Evolutionary conservation across 2,888 invertebrate species (phyloP).

Genomic region (Diplolepis rosae): DNA sequence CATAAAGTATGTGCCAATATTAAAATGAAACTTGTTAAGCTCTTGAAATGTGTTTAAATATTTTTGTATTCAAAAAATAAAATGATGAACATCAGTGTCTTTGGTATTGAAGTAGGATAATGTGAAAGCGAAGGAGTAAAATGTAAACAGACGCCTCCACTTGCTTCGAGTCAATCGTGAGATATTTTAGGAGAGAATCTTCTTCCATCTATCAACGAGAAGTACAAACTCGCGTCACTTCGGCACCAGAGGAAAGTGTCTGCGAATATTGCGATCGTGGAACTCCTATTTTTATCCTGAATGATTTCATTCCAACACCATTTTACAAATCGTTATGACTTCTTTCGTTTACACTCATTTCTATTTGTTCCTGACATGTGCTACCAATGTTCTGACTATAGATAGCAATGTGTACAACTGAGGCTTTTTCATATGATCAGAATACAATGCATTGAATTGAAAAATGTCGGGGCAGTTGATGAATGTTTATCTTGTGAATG

Average conservation of each 20-base stretch:
- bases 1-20: no score
- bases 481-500: neutral
- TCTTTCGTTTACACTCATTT: neutral
- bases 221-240: neutral
- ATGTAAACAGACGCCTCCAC: slow-evolving; percentile 2
- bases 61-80: slow-evolving; percentile 1
- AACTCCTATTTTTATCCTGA: neutral
- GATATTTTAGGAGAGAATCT: slow-evolving; percentile 21
- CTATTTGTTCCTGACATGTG: neutral
- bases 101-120: neutral
- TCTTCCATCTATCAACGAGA: slow-evolving; percentile 5
- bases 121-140: neutral
- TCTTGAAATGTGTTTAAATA: no score
- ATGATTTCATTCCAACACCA: neutral
- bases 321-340: neutral
- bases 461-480: neutral
- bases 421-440: neutral
- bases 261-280: neutral
- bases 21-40: no score
- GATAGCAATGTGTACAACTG: neutral
- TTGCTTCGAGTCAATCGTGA: slow-evolving; percentile 4
- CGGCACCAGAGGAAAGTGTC: neutral
- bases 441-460: neutral
- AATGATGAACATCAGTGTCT: slow-evolving; percentile 10
- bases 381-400: neutral